Percentiles rank a stretch among this genome's conserved stretches.
These are phyloP conservation scores for Sesamia inferens DNA, from an alignment of 2,888 invertebrate species.

Conservation along the genomic window DNA sequence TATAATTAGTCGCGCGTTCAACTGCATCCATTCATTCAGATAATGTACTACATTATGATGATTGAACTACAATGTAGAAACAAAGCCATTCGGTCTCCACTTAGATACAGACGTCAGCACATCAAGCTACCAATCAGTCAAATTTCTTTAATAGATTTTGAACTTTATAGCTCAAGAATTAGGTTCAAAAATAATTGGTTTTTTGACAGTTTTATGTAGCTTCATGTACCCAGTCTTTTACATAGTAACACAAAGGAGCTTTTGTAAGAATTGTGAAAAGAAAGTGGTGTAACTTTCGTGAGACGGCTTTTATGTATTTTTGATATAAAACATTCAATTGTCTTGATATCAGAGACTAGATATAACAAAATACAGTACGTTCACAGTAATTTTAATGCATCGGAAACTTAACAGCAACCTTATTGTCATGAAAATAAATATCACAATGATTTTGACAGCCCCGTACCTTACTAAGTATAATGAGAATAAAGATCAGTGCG, in stretches of 20 bases:
- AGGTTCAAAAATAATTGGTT: too few relatives aligned
- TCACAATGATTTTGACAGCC: too few relatives aligned
- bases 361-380: background rate
- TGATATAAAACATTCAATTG: conserved; percentile 6
- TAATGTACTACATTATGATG: conserved; percentile 48
- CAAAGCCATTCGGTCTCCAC: too few relatives aligned
- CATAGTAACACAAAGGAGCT: conserved; percentile 38
- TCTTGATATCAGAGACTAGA: conserved; percentile 7
- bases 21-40: conserved; percentile 73
- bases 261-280: conserved; percentile 22
- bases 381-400: background rate
- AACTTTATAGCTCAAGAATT: too few relatives aligned
- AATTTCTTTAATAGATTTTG: too few relatives aligned
- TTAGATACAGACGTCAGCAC: background rate
- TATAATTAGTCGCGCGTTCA: conserved; percentile 77
- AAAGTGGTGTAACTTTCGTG: conserved; percentile 15
- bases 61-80: too few relatives aligned
- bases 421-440: too few relatives aligned
- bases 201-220: too few relatives aligned
- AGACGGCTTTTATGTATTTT: background rate
- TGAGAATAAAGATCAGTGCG: too few relatives aligned
- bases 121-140: too few relatives aligned
- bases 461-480: too few relatives aligned
- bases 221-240: too few relatives aligned
- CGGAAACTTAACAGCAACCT: background rate